Evolutionary conservation across 1,140 invertebrate species (phyloP).

Genomic region (Globodera ellingtonae): DNA sequence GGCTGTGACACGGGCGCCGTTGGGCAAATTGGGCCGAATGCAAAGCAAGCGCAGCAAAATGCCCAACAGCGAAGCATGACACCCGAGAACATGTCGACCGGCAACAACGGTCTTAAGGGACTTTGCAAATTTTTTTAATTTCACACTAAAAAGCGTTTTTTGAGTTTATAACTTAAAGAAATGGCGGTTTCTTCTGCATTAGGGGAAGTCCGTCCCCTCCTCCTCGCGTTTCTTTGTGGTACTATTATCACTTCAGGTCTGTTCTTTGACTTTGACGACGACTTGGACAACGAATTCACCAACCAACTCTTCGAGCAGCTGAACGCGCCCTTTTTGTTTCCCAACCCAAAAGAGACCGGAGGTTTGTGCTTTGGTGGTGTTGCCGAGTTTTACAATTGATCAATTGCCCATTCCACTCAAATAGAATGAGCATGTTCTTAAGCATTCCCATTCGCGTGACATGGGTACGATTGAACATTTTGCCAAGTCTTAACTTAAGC

Average conservation of each 20-base stretch:
- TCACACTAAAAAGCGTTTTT: too few relatives aligned
- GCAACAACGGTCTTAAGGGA: slow-evolving; percentile 7
- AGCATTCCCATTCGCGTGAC: too few relatives aligned
- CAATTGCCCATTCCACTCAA: slow-evolving; percentile 30
- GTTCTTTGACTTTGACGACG: slow-evolving; percentile 50
- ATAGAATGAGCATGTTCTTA: too few relatives aligned
- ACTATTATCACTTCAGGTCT: background rate
- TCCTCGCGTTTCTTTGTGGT: too few relatives aligned
- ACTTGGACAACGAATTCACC: slow-evolving; percentile 62
- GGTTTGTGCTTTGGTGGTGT: background rate
- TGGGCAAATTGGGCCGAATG: background rate
- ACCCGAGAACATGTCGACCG: slow-evolving; percentile 50
- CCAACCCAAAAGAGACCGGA: slow-evolving; percentile 81
- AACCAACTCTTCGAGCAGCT: slow-evolving; percentile 67
- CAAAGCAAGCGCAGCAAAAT: slow-evolving; percentile 16
- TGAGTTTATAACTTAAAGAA: too few relatives aligned
- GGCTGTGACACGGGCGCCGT: slow-evolving; percentile 38
- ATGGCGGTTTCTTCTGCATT: slow-evolving; percentile 17
- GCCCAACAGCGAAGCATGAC: slow-evolving; percentile 57
- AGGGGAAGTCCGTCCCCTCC: background rate
- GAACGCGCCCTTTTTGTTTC: slow-evolving; percentile 92
- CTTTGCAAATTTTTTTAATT: too few relatives aligned
- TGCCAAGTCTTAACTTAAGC: slow-evolving; percentile 39
- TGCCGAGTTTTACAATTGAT: slow-evolving; percentile 6
- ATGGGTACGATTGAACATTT: too few relatives aligned